phyloP scores from a whole-genome alignment of 2,797 vertebrate species.

The Propithecus deckenii region DNA sequence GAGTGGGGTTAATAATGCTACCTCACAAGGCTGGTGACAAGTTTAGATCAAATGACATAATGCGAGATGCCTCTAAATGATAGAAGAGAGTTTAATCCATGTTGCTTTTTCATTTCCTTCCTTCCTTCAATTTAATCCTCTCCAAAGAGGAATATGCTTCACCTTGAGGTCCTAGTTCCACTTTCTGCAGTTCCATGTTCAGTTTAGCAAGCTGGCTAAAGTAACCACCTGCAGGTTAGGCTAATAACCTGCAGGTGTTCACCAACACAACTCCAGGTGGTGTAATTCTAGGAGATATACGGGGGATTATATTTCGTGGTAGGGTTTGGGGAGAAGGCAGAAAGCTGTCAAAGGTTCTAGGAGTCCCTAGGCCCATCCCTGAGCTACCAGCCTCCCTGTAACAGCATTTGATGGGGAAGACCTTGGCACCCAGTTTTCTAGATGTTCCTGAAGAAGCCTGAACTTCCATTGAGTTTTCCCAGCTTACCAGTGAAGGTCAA shows the following conservation, averaged over 20 bases:
- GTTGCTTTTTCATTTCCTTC: not conserved
- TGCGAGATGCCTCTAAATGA: not conserved
- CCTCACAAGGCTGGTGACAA: not conserved
- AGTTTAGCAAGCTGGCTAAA: too few relatives aligned
- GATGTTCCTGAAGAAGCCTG: not conserved
- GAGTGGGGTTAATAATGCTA: not conserved
- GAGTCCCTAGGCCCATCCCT: not conserved
- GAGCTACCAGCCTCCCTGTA: not conserved
- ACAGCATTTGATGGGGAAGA: not conserved
- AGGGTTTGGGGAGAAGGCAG: not conserved
- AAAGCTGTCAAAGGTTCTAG: not conserved
- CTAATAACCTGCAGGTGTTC: not conserved
- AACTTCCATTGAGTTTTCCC: not conserved
- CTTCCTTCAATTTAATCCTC: not conserved
- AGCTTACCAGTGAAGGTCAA: not conserved
- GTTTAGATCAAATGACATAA: not conserved
- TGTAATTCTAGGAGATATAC: not conserved
- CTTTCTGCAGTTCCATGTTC: not conserved
- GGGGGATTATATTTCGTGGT: not conserved
- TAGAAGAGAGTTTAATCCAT: not conserved
- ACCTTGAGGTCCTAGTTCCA: too few relatives aligned
- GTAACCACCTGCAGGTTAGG: not conserved
- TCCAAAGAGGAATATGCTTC: not conserved
- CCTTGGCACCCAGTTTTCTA: not conserved
- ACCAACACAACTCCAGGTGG: not conserved